Conservation (phyloP, 2,113 vertebrate genomes). For the Oncorhynchus gorbuscha region DNA sequence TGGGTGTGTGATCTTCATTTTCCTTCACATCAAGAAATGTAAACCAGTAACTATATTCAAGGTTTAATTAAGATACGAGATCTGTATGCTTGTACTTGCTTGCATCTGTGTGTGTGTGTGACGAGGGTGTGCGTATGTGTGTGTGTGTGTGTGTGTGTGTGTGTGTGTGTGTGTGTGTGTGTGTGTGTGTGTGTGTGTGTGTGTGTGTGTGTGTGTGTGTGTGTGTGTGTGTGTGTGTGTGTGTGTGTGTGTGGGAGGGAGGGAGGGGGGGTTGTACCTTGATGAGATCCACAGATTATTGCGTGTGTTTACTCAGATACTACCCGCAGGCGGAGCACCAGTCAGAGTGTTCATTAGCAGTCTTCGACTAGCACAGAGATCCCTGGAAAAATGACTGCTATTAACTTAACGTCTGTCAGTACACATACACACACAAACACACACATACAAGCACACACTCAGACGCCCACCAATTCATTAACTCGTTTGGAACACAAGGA, state of each 20-base stretch:
- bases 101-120: not conserved
- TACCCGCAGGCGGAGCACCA: conserved; percentile 56
- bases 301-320: conserved; percentile 32
- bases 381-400: conserved; percentile 68
- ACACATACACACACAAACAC: not conserved
- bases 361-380: conserved; percentile 62
- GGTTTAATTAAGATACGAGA: no score
- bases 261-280: not conserved
- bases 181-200: not conserved
- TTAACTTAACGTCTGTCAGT: conserved; percentile 67
- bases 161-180: not conserved
- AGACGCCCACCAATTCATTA: not conserved
- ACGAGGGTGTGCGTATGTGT: not conserved
- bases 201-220: not conserved
- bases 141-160: conserved; percentile 12
- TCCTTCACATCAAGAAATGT: no score
- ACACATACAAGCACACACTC: not conserved
- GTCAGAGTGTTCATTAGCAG: conserved; percentile 68
- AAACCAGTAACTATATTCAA: no score
- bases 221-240: conserved; percentile 13
- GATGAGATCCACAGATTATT: conserved; percentile 9
- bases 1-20: not conserved
- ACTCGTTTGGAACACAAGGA: not conserved
- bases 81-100: no score
- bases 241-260: not conserved